Base-by-base conservation (phyloP, 2,797 vertebrate species). In the Characodon lateralis region DNA sequence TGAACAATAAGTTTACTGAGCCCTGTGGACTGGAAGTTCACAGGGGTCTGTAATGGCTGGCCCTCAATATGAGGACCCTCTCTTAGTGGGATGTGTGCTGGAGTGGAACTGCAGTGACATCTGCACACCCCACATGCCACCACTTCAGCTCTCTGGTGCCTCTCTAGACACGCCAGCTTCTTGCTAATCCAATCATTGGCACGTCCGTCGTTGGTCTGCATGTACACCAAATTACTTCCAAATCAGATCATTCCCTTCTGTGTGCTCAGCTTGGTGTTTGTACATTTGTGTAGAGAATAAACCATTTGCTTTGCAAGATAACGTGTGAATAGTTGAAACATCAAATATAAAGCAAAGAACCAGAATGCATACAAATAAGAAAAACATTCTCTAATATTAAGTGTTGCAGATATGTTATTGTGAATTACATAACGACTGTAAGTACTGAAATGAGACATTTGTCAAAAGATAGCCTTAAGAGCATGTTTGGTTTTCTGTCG, bases 391-490 rank as follows among this genome's bases (percentile, higher is more conserved):
- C 22, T 5, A 13, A 7, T 75, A 35, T 13, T 16, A 14, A 7
- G 0, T 3, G 18, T 14, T 8, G 18, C 5, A 41, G 41, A 50
- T 43, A 69, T 31, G 20, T 56, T 22, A 24, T 14, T 1, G 1
- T 28, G 22, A 6, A 14, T 7, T 1, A 41, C 12, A n/a, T 10
- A n/a, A 26, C 24, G 2, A 24, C 26, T 8, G 26, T 26, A 31
- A 51, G 8, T 39, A 24, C 13, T 39, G 8, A 66, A 31, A 41
- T 66, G 39, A 66, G 26, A 51, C 41, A 1, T 51, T 28, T 9
- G 71, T 48, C 72, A 73, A 78, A 61, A 39, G 46, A 46, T 78
- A 78, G 78, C 73, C 80, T 84, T 84, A 65, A 31, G 26, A 18
- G 50, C 41, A 1, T 46, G 13, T 26, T 35, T 7, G 35, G 8